phyloP scores from a whole-genome alignment of 2,888 invertebrate genomes.

The Torymus tubicola region DNA sequence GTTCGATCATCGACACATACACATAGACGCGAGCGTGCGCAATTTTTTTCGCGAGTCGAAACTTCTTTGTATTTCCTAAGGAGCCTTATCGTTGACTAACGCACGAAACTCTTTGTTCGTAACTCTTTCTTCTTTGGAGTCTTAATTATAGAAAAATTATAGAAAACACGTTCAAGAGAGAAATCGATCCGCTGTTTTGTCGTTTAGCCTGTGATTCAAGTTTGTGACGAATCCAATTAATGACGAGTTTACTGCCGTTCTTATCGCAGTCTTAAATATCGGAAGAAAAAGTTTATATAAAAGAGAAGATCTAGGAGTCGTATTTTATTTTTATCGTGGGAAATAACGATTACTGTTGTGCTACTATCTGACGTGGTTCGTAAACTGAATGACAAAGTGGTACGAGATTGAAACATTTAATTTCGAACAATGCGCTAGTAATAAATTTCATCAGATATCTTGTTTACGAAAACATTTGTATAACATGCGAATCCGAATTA shows the following conservation, averaged over 20 bases:
- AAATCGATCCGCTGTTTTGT: slow-evolving; percentile 4
- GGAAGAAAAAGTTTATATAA: neutral
- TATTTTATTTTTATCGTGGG: neutral
- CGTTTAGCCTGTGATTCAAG: slow-evolving; percentile 41
- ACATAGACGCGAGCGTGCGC: neutral
- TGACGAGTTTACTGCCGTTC: neutral
- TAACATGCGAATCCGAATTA: no score
- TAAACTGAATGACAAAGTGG: neutral
- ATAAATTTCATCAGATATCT: neutral
- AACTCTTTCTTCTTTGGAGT: neutral
- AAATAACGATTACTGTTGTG: neutral
- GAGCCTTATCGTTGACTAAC: slow-evolving; percentile 27
- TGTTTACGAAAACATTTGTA: neutral
- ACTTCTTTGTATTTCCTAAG: slow-evolving; percentile 30
- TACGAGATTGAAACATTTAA: neutral
- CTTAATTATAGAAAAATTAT: slow-evolving; percentile 30
- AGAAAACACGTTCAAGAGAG: neutral
- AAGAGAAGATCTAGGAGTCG: neutral
- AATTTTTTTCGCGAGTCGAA: slow-evolving; percentile 11
- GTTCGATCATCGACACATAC: slow-evolving; percentile 14
- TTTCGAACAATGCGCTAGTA: neutral
- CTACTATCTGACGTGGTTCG: neutral
- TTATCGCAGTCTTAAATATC: neutral
- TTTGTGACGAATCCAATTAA: slow-evolving; percentile 48
- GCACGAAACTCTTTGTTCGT: neutral